phyloP scores from a whole-genome alignment of 1,140 invertebrate genomes.

The Aphelinus certus region DNA sequence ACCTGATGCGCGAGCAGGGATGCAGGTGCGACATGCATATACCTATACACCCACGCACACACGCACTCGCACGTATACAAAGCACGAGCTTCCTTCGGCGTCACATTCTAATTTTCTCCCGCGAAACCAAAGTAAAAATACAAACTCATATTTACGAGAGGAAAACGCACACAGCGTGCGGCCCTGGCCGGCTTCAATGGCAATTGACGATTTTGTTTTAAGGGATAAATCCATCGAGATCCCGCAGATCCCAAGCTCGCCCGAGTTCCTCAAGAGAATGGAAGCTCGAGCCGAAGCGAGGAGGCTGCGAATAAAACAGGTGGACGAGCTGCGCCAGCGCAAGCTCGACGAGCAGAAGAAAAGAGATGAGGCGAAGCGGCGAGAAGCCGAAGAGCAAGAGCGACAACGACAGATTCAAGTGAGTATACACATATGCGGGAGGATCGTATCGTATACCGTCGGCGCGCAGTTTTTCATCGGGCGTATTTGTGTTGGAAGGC shows the following conservation, averaged over 20 bases:
- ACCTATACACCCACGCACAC: not conserved
- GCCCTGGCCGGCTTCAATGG: too few relatives aligned
- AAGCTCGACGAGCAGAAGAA: conserved; percentile 49
- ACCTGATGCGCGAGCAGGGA: conserved; percentile 55
- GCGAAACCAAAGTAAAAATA: not conserved
- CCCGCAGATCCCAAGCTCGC: conserved; percentile 47
- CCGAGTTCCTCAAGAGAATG: conserved; percentile 55
- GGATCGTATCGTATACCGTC: too few relatives aligned
- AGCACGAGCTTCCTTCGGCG: not conserved
- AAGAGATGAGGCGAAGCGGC: conserved; percentile 43
- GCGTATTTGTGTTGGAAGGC: conserved; percentile 7
- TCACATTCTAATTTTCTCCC: too few relatives aligned
- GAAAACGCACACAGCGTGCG: too few relatives aligned
- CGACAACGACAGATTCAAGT: conserved; percentile 42
- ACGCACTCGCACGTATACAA: too few relatives aligned
- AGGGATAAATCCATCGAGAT: conserved; percentile 43
- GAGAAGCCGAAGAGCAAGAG: conserved; percentile 46
- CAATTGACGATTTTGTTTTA: not conserved
- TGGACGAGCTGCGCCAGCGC: conserved; percentile 47
- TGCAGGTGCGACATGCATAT: conserved; percentile 45
- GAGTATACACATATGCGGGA: not conserved
- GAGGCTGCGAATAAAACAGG: conserved; percentile 46
- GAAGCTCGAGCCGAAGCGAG: conserved; percentile 52
- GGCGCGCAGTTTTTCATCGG: too few relatives aligned
- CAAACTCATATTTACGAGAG: not conserved